Evolutionary conservation across 2,797 vertebrate genomes (phyloP).

Genomic region (Sebastes kiyomatsui): DNA sequence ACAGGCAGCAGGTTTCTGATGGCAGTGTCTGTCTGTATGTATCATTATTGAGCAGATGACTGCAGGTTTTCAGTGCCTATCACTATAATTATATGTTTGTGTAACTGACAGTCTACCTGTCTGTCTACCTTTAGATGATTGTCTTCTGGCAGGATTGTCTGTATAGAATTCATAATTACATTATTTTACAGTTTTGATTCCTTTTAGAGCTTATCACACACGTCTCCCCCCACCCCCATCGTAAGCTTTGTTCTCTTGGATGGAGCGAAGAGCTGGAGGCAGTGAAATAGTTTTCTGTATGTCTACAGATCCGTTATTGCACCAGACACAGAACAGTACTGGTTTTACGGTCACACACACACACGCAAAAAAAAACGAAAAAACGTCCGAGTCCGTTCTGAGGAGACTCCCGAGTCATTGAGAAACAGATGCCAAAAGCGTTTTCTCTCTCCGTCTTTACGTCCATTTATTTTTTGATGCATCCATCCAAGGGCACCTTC

Average conservation of each 20-base stretch:
- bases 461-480: slow-evolving; percentile 27
- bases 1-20: slow-evolving; percentile 36
- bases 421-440: slow-evolving; percentile 12
- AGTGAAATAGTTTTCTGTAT: slow-evolving; percentile 41
- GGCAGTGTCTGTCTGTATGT: slow-evolving; percentile 51
- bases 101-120: slow-evolving; percentile 18
- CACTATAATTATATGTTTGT: neutral
- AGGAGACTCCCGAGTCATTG: slow-evolving; percentile 17
- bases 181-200: slow-evolving; percentile 47
- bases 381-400: slow-evolving; percentile 8
- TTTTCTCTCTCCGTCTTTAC: slow-evolving; percentile 18
- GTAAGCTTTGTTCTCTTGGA: slow-evolving; percentile 19
- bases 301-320: slow-evolving; percentile 50
- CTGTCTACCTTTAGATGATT: slow-evolving; percentile 52
- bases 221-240: neutral
- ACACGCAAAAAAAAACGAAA: slow-evolving; percentile 29
- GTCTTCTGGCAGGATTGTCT: slow-evolving; percentile 75
- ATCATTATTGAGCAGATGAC: slow-evolving; percentile 26
- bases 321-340: slow-evolving; percentile 49
- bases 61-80: slow-evolving; percentile 13
- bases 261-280: slow-evolving; percentile 33
- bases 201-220: slow-evolving; percentile 35
- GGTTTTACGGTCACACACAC: slow-evolving; percentile 65
- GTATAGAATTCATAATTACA: slow-evolving; percentile 48
- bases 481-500: slow-evolving; percentile 1